A percentile compares a stretch with the other conserved stretches of the same genome.
Evolutionary conservation across 2,888 invertebrate species (phyloP).

Genomic region (Blomia tropicalis): DNA sequence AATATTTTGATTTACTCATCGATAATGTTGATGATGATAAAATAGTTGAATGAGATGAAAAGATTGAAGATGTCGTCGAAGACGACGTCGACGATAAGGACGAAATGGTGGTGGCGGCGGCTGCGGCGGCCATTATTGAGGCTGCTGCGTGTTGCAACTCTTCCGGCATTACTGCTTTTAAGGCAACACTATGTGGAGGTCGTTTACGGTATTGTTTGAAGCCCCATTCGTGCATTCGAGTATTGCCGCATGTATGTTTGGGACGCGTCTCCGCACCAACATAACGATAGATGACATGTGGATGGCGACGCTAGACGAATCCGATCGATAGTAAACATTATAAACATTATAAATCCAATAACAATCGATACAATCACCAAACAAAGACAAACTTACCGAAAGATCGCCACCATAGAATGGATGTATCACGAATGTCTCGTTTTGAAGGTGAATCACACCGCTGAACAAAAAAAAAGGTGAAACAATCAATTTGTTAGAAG

Average conservation of each 20-base stretch:
- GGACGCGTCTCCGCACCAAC: constrained; percentile 49
- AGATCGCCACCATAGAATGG: constrained; percentile 92
- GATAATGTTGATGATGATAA: neutral
- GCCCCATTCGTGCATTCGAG: constrained; percentile 32
- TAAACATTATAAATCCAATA: too few species aligned
- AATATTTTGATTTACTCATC: neutral
- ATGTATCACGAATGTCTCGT: constrained; percentile 94
- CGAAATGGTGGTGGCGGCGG: neutral
- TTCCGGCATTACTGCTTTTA: constrained; percentile 14
- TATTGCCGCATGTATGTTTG: constrained; percentile 38
- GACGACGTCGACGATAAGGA: neutral
- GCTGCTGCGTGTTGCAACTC: neutral
- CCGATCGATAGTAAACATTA: too few species aligned
- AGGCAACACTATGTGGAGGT: constrained; percentile 27
- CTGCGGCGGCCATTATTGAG: neutral
- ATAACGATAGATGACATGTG: constrained; percentile 81
- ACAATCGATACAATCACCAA: neutral
- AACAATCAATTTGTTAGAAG: neutral
- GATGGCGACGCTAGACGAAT: constrained; percentile 86
- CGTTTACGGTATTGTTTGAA: constrained; percentile 32
- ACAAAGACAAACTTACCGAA: constrained; percentile 53
- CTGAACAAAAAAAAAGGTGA: constrained; percentile 36
- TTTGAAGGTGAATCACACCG: constrained; percentile 89
- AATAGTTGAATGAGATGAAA: neutral
- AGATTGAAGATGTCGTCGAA: neutral